Conservation (phyloP, 2,113 vertebrate species). For the Leiothrix lutea region DNA sequence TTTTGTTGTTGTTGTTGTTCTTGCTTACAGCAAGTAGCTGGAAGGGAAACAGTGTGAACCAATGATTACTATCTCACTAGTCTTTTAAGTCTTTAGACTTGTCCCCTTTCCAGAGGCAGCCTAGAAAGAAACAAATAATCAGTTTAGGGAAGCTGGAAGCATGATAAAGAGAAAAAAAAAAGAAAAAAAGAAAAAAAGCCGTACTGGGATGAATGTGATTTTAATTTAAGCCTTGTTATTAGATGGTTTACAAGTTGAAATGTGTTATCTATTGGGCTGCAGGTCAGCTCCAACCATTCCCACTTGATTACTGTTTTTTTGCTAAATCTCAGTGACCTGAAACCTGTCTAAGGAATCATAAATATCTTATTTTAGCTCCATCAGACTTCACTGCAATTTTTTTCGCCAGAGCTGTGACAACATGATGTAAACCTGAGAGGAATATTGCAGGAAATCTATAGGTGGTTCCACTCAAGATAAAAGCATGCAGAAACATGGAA, state of each 20-base stretch:
- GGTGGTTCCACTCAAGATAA: neutral
- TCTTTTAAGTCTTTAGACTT: conserved; percentile 22
- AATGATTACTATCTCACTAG: conserved; percentile 32
- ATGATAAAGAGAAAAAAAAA: neutral
- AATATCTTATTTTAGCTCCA: neutral
- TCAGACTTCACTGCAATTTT: neutral
- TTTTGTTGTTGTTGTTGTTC: neutral
- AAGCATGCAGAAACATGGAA: neutral
- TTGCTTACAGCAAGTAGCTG: conserved; percentile 54
- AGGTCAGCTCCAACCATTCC: neutral
- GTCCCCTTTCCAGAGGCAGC: neutral
- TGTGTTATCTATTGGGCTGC: neutral
- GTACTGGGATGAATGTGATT: neutral
- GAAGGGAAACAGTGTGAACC: neutral
- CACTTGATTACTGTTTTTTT: neutral
- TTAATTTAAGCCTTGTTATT: neutral
- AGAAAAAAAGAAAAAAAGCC: accelerated
- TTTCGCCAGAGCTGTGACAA: neutral
- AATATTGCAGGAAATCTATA: neutral
- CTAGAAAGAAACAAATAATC: conserved; percentile 35
- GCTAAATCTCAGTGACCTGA: neutral
- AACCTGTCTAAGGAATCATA: neutral
- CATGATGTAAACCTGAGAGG: neutral
- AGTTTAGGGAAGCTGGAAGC: neutral
- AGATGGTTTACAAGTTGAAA: neutral